phyloP scores from a whole-genome alignment of 37 sponge, comb jelly and placozoan species.

The Beroe forskalii region DNA sequence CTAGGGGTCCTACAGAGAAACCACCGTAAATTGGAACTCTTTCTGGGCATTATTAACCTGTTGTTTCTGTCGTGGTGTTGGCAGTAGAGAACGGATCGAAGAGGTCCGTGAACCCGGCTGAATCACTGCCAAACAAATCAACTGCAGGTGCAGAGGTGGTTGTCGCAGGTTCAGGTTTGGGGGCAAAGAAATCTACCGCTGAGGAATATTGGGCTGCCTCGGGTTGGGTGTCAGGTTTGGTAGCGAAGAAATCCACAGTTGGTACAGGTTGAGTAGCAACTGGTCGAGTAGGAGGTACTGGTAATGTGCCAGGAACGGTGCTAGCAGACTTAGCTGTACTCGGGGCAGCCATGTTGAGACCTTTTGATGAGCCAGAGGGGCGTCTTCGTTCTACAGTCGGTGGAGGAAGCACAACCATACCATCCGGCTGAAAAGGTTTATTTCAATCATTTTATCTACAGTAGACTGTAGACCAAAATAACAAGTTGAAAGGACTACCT shows the following conservation, averaged over 20 bases:
- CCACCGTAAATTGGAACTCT: too few relatives aligned
- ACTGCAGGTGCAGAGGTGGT: neutral
- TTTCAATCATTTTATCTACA: too few relatives aligned
- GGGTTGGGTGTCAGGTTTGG: neutral
- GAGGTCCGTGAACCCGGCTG: neutral
- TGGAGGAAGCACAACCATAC: conserved; percentile 3
- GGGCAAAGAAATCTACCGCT: too few relatives aligned
- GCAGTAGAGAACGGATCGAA: neutral
- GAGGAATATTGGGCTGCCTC: too few relatives aligned
- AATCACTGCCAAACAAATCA: neutral
- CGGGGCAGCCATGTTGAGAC: too few relatives aligned
- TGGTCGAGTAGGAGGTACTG: too few relatives aligned
- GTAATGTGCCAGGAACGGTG: too few relatives aligned
- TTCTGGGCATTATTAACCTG: too few relatives aligned
- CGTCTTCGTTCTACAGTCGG: neutral
- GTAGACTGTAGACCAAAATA: too few relatives aligned
- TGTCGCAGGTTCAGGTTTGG: neutral
- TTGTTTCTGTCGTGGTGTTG: neutral
- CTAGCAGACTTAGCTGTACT: too few relatives aligned
- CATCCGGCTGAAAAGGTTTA: neutral
- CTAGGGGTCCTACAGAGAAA: too few relatives aligned
- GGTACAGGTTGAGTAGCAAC: neutral
- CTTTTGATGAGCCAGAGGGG: neutral
- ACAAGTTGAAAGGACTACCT: too few relatives aligned
- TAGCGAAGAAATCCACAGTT: neutral